Conservation (phyloP, 2,113 vertebrate genomes). For the Mus spicilegus region DNA sequence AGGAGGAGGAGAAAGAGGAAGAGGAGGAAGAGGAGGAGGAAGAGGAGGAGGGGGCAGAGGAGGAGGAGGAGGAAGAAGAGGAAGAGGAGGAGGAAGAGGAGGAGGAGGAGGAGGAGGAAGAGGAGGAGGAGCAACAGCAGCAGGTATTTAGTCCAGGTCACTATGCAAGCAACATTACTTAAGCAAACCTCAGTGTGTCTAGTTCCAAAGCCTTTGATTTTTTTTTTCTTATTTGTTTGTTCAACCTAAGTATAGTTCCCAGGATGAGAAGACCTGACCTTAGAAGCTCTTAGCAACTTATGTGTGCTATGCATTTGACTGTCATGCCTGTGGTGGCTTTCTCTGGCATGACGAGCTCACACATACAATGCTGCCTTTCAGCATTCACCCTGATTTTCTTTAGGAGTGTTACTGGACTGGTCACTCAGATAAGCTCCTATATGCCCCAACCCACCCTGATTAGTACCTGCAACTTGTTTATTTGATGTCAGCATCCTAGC, state of each 20-base stretch:
- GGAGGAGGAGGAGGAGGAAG: fast-evolving
- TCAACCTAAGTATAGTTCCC: not conserved
- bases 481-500: not conserved
- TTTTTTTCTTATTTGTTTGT: not conserved
- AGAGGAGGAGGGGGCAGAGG: not conserved
- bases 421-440: not conserved
- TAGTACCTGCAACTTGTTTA: not conserved
- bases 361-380: not conserved
- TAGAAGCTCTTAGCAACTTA: not conserved
- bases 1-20: fast-evolving
- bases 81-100: fast-evolving
- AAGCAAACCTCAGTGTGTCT: not conserved
- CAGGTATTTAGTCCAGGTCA: not conserved
- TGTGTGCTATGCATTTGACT: not conserved
- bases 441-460: not conserved
- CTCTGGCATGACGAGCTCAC: not conserved
- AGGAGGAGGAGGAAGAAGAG: fast-evolving
- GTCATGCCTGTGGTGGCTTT: not conserved
- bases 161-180: not conserved
- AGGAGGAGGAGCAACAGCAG: too few relatives aligned
- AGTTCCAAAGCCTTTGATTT: not conserved
- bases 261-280: not conserved
- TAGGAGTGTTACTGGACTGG: not conserved
- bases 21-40: fast-evolving
- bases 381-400: not conserved